Percentiles rank a stretch among this genome's conserved stretches.
Evolutionary conservation across 2,888 invertebrate genomes (phyloP).

Genomic region (Drosophila limbata): DNA sequence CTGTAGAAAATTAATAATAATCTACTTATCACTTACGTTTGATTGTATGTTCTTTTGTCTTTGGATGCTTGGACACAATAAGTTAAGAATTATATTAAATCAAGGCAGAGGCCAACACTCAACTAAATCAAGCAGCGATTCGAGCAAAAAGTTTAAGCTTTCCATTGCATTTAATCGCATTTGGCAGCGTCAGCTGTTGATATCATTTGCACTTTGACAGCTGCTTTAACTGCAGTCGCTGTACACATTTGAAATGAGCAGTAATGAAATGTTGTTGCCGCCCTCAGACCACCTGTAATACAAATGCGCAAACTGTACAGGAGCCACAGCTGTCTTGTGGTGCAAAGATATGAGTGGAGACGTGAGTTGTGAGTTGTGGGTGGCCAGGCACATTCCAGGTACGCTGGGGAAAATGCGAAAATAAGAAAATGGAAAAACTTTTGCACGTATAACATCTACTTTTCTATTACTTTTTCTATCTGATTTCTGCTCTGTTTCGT

Average conservation of each 20-base stretch:
- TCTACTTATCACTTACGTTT: slow-evolving; percentile 42
- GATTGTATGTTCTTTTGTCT: slow-evolving; percentile 9
- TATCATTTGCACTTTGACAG: slow-evolving; percentile 51
- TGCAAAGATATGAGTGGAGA: slow-evolving; percentile 27
- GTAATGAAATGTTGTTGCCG: slow-evolving; percentile 39
- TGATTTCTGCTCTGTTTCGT: slow-evolving; percentile 36
- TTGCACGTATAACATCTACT: slow-evolving; percentile 76
- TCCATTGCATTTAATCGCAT: slow-evolving; percentile 24
- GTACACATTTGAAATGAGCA: slow-evolving; percentile 65
- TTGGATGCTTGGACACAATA: background rate
- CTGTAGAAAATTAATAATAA: slow-evolving; percentile 71
- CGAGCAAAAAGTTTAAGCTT: slow-evolving; percentile 3
- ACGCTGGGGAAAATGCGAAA: slow-evolving; percentile 46
- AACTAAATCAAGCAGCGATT: slow-evolving; percentile 23
- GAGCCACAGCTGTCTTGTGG: slow-evolving; percentile 23
- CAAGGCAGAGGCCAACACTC: background rate
- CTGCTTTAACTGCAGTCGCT: slow-evolving; percentile 42
- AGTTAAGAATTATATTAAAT: background rate
- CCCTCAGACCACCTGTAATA: slow-evolving; percentile 20
- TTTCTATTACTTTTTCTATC: slow-evolving; percentile 70
- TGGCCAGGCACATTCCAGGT: slow-evolving; percentile 37
- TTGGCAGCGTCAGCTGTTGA: slow-evolving; percentile 49
- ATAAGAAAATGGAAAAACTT: slow-evolving; percentile 81
- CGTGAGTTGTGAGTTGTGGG: slow-evolving; percentile 36
- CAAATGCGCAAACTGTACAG: slow-evolving; percentile 1